Percentiles rank a stretch among this genome's conserved stretches.
Conservation (phyloP, 2,888 invertebrate species). For the Chaetoderma sp. region DNA sequence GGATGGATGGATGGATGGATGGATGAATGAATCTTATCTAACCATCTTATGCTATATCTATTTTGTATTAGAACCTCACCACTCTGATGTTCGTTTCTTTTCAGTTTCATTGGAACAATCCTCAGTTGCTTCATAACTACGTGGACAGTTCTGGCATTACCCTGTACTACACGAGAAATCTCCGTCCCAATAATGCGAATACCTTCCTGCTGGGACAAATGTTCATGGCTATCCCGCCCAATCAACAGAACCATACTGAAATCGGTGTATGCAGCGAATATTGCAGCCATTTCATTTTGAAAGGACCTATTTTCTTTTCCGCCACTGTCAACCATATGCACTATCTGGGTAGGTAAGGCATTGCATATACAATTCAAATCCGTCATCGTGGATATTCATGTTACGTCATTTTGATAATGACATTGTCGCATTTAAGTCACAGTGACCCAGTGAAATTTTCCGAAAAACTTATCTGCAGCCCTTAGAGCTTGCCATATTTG, state of each 20-base stretch:
- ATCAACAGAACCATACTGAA: constrained; percentile 12
- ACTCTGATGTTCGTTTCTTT: background rate
- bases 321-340: constrained; percentile 48
- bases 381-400: no score
- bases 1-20: no score
- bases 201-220: constrained; percentile 41
- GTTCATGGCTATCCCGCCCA: constrained; percentile 43
- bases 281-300: constrained; percentile 25
- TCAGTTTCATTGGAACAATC: constrained; percentile 53
- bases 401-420: no score
- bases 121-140: constrained; percentile 26
- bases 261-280: constrained; percentile 15
- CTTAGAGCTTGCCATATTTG: no score
- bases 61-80: background rate
- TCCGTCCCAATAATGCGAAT: constrained; percentile 40
- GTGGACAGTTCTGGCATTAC: constrained; percentile 46
- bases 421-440: no score
- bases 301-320: constrained; percentile 28
- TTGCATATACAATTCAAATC: no score
- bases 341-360: constrained; percentile 44
- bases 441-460: no score
- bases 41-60: no score
- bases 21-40: no score
- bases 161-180: constrained; percentile 40
- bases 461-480: no score